Conservation (phyloP, 2,113 vertebrate species). For the Spilogale gracilis region DNA sequence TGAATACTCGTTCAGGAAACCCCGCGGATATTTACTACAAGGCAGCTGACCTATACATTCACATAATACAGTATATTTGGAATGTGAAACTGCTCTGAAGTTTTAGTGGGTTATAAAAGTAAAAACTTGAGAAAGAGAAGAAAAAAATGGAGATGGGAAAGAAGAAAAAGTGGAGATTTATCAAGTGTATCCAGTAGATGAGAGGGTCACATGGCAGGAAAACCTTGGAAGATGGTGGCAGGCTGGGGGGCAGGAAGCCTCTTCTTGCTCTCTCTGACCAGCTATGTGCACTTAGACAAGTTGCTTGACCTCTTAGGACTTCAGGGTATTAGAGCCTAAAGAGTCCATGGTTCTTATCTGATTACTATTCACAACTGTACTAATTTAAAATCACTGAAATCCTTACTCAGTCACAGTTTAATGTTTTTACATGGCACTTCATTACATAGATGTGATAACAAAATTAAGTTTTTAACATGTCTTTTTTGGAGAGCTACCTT, state of each 20-base stretch:
- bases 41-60: neutral
- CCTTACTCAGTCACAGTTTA: neutral
- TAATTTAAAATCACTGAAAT: neutral
- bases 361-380: neutral
- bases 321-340: neutral
- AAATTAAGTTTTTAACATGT: neutral
- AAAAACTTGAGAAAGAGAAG: neutral
- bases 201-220: too few relatives aligned
- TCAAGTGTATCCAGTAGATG: neutral
- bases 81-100: neutral
- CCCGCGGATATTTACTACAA: neutral
- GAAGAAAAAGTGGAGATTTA: neutral
- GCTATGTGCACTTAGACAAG: too few relatives aligned
- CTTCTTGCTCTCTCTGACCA: neutral
- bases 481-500: neutral
- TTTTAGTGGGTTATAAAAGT: neutral
- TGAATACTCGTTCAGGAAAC: neutral
- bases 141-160: neutral
- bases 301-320: neutral
- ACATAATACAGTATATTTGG: neutral
- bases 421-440: neutral
- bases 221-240: rapidly evolving
- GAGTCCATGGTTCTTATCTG: neutral
- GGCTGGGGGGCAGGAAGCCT: neutral
- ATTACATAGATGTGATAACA: neutral